Base-by-base conservation (phyloP, 1,140 invertebrate genomes). In the Drosophila busckii region DNA sequence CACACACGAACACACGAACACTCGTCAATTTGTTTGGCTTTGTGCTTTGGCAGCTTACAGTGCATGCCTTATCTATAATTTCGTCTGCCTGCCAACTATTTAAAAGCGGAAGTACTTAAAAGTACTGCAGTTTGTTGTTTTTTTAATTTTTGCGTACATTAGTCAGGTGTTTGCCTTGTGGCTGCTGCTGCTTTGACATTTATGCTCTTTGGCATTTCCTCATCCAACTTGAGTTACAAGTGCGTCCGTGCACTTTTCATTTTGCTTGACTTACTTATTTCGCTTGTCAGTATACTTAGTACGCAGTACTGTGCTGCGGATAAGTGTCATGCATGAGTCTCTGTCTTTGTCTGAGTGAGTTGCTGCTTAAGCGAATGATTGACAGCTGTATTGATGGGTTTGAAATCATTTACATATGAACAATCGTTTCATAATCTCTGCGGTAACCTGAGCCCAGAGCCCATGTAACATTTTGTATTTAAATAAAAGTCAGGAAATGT, bases 1-100 rank as follows among this genome's bases (percentile, higher is more conserved):
- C n/a, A n/a, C n/a, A n/a, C n/a, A n/a, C n/a, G n/a, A n/a, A n/a
- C n/a, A n/a, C n/a, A n/a, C n/a, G n/a, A n/a, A 50, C 70, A 55
- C 64, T 53, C 53, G 12, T 42, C 68, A 73, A 61, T 69, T 63
- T 73, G 63, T 73, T 73, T 73, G 63, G 23, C 41, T 66, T 66
- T 71, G 29, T 44, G 67, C 68, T 55, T 52, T 8, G 32, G 28
- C 17, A 45, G 19, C 25, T 35, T 40, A 37, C 9, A 52, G 42
- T 23, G 37, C 69, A 61, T 71, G 69, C 68, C 69, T 71, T 71
- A 71, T 71, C 69, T 62, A 32, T 41, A 35, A 49, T 71, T 48
- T 45, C 44, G n/a, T 37, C 54, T 19, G 35, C 49, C 38, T 60
- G 38, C 12, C 17, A 16, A n/a, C n/a, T n/a, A n/a, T n/a, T 41